Base-by-base conservation (phyloP, 2,888 invertebrate genomes). In the Lathronympha strigana region DNA sequence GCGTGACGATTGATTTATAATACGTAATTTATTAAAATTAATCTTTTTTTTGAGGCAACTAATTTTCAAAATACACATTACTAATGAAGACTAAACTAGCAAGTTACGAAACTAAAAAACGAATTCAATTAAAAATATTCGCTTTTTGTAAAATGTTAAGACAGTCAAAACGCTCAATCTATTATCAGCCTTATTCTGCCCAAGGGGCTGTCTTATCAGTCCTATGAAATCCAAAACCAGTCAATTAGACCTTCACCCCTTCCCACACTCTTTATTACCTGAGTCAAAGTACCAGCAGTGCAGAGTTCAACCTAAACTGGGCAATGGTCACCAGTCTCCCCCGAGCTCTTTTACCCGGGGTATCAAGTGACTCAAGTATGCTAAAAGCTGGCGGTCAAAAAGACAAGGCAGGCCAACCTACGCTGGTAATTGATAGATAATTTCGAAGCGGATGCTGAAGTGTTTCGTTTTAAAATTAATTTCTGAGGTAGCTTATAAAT, bases 181-280 rank as follows among this genome's bases (percentile, higher is more conserved):
- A 77, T 76, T 73, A 80, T 81, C 78, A 76, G 79, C 76, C 77
- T 76, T 75, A 74, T 75, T 77, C 74, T 76, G 77, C 72, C 75
- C 62, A 72, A 76, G 77, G 70, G 33, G 33, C 33, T 11, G 73
- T 13, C 79, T 81, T 81, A 81, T 80, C 81, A 79, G 76, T 67
- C 68, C 63, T 19, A 31, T 60, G 36, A n/a, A n/a, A n/a, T 67
- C 80, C 75, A 76, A 68, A 78, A 77, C 73, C 76, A 71, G 8
- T 11, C n/a, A 11, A 54, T 75, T 74, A 66, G 74, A 72, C 61
- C 78, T 68, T 36, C 70, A 47, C 50, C 55, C 69, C 47, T 70
- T 60, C 64, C 25, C 4, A 25, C 45, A 49, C 63, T 61, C 61
- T 67, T 69, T 67, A 69, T 66, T 57, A 63, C 60, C 33, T 45